These are phyloP conservation scores for Pelecanus crispus DNA, from an alignment of 2,113 vertebrate species.

Conservation along the genomic window DNA sequence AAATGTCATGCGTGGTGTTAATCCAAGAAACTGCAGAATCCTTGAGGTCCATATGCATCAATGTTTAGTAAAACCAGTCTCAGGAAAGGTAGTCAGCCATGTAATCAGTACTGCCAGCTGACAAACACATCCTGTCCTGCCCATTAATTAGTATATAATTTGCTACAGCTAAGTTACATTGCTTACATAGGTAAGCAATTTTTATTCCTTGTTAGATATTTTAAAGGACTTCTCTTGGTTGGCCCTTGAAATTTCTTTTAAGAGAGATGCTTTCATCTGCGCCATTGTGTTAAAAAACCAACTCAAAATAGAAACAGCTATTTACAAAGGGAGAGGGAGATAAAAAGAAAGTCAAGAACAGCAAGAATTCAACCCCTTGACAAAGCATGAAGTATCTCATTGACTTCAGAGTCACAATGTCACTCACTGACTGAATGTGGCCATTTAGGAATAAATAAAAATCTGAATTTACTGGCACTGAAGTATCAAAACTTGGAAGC, in stretches of 20 bases:
- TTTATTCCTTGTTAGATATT: background rate
- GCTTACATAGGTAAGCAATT: background rate
- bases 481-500: background rate
- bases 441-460: background rate
- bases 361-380: background rate
- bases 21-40: constrained; percentile 12
- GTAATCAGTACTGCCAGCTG: background rate
- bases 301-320: background rate
- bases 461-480: background rate
- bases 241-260: background rate
- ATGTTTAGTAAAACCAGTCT: background rate
- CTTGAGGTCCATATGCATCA: background rate
- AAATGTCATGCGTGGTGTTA: background rate
- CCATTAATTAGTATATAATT: background rate
- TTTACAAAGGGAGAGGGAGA: background rate
- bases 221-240: background rate
- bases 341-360: background rate
- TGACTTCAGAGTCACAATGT: background rate
- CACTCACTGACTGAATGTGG: background rate
- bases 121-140: background rate
- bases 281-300: background rate
- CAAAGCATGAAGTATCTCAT: background rate
- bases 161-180: background rate
- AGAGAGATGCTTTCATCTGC: background rate
- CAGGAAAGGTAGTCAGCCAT: background rate